Conservation (phyloP, 2,113 vertebrate genomes). For the Coregonus clupeaformis region DNA sequence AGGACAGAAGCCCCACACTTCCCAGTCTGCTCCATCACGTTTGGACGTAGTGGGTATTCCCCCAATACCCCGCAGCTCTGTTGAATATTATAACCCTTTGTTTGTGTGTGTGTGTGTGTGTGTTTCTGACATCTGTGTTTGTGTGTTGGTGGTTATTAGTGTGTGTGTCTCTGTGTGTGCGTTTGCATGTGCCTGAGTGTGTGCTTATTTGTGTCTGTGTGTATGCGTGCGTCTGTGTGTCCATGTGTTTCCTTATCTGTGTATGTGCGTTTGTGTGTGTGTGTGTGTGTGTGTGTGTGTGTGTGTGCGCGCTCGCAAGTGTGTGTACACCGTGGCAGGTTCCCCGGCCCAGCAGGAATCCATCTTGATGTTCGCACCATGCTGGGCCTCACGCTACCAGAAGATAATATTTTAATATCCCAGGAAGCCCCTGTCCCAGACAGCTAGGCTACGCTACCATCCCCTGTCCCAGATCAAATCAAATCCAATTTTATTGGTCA, state of each 20-base stretch:
- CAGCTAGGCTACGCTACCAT: conserved; percentile 7
- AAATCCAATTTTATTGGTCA: too few relatives aligned
- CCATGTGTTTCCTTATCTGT: conserved; percentile 35
- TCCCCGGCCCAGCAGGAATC: conserved; percentile 36
- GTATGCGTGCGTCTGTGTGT: conserved; percentile 42
- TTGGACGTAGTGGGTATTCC: conserved; percentile 1
- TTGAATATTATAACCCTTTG: not conserved
- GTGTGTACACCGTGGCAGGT: conserved; percentile 31
- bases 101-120: not conserved
- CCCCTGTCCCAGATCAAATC: too few relatives aligned
- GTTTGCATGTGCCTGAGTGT: too few relatives aligned
- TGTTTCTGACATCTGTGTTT: too few relatives aligned
- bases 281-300: not conserved
- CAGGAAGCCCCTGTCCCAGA: conserved; percentile 44
- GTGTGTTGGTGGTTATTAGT: not conserved
- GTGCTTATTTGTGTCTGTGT: not conserved
- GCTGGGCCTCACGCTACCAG: conserved; percentile 50
- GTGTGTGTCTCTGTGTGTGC: not conserved
- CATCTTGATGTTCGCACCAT: conserved; percentile 53
- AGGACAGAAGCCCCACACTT: too few relatives aligned
- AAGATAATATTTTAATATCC: conserved; percentile 69
- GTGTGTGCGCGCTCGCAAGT: not conserved
- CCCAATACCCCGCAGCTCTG: not conserved
- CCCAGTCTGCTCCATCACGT: conserved; percentile 8
- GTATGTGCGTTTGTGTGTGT: conserved; percentile 39